Conservation (phyloP, 2,888 invertebrate species). For the Theretra japonica region DNA sequence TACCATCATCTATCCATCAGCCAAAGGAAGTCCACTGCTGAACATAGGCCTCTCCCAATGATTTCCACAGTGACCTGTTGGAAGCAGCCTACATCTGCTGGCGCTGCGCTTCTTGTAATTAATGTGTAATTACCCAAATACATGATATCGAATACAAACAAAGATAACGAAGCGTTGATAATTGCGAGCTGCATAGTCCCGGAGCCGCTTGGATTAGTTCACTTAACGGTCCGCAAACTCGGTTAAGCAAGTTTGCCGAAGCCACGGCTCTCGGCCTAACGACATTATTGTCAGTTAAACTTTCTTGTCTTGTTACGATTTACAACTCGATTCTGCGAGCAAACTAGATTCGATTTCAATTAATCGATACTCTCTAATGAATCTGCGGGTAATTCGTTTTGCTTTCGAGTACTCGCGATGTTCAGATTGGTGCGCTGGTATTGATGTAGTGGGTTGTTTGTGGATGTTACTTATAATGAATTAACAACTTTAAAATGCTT, state of each 20-base stretch:
- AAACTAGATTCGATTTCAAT: slow-evolving; percentile 51
- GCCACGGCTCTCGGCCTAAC: slow-evolving; percentile 62
- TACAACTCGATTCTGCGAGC: slow-evolving; percentile 58
- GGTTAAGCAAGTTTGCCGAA: slow-evolving; percentile 62
- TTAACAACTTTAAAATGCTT: background rate
- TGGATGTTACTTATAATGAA: background rate
- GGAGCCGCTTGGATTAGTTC: slow-evolving; percentile 52
- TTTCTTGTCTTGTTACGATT: slow-evolving; percentile 67
- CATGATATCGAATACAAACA: background rate
- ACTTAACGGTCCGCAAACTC: slow-evolving; percentile 73
- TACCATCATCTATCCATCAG: too few relatives aligned
- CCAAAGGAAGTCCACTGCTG: too few relatives aligned
- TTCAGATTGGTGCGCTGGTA: slow-evolving; percentile 13
- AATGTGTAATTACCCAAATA: too few relatives aligned
- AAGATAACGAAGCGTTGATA: slow-evolving; percentile 5
- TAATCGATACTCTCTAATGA: slow-evolving; percentile 43
- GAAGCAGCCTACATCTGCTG: too few relatives aligned
- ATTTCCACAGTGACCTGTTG: too few relatives aligned
- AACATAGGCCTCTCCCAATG: too few relatives aligned
- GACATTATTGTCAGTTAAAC: slow-evolving; percentile 63
- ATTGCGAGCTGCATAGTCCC: slow-evolving; percentile 9
- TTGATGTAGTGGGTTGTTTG: background rate
- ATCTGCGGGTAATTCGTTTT: slow-evolving; percentile 40
- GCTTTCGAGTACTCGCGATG: slow-evolving; percentile 9
- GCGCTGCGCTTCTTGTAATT: too few relatives aligned